phyloP scores from a whole-genome alignment of 2,113 vertebrate species.

The Gallinago undulata region DNA sequence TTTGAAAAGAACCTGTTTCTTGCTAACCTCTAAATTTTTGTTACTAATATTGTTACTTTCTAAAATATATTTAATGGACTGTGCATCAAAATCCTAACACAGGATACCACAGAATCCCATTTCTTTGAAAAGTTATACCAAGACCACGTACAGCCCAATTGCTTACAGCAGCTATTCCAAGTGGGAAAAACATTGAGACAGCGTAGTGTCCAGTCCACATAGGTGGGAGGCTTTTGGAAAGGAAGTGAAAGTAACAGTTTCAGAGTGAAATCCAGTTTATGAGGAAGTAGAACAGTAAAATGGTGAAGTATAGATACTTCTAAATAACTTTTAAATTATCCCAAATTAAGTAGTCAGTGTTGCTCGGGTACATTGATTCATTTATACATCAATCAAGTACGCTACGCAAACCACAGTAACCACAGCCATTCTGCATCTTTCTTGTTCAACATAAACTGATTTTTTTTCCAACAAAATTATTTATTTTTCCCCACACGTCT shows the following conservation, averaged over 20 bases:
- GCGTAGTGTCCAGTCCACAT: accelerated
- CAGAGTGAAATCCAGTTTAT: neutral
- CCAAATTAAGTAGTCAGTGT: neutral
- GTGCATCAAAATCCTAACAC: neutral
- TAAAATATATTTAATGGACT: neutral
- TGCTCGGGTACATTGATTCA: neutral
- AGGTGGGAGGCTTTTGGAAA: neutral
- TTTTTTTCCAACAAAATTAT: neutral
- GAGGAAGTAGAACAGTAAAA: neutral
- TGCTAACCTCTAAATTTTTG: neutral
- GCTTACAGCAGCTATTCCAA: neutral
- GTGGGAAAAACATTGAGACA: neutral
- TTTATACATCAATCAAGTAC: neutral
- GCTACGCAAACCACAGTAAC: neutral
- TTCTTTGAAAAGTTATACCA: neutral
- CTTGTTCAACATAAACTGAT: neutral
- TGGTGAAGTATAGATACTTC: neutral
- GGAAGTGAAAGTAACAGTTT: neutral
- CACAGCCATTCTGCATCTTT: neutral
- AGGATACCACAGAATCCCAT: neutral
- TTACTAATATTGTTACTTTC: neutral
- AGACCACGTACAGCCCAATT: neutral
- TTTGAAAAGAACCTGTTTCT: neutral
- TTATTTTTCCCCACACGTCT: neutral
- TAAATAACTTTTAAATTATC: neutral